These are phyloP conservation scores for Brassicogethes aeneus DNA, from an alignment of 2,888 invertebrate genomes.

Conservation along the genomic window DNA sequence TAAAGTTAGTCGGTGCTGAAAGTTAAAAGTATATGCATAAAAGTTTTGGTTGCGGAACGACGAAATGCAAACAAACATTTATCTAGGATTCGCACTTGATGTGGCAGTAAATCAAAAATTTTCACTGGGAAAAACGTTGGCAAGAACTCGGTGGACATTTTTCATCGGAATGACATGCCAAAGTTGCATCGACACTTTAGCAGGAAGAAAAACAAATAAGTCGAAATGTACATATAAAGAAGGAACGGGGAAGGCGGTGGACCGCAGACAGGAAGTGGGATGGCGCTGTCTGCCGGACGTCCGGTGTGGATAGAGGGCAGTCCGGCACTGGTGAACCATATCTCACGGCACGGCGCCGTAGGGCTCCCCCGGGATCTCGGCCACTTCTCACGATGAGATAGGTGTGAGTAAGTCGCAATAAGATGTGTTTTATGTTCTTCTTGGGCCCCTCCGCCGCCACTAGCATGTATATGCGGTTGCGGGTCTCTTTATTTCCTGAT, in stretches of 20 bases:
- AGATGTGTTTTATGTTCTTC: slow-evolving; percentile 22
- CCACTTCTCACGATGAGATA: slow-evolving; percentile 24
- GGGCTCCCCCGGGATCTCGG: slow-evolving; percentile 22
- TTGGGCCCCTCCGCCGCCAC: slow-evolving; percentile 12
- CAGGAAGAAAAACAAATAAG: slow-evolving; percentile 27
- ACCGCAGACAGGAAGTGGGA: slow-evolving; percentile 32
- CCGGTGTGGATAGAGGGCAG: slow-evolving; percentile 28
- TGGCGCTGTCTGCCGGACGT: slow-evolving; percentile 32
- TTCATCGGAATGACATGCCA: slow-evolving; percentile 11
- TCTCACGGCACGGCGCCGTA: slow-evolving; percentile 32
- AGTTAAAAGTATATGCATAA: too few relatives aligned
- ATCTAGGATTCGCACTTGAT: background rate
- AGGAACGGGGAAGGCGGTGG: slow-evolving; percentile 22
- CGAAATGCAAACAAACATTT: background rate
- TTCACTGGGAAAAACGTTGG: background rate
- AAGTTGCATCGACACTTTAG: slow-evolving; percentile 24
- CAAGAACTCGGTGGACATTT: slow-evolving; percentile 2
- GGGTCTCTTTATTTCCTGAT: slow-evolving; percentile 11
- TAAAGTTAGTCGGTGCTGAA: too few relatives aligned
- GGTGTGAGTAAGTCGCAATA: slow-evolving; percentile 24
- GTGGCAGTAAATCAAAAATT: background rate
- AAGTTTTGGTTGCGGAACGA: too few relatives aligned
- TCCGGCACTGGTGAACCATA: slow-evolving; percentile 25
- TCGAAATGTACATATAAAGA: slow-evolving; percentile 18
- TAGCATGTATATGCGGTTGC: slow-evolving; percentile 4